phyloP scores from a whole-genome alignment of 2,797 vertebrate genomes.

The Silurus lanzhouensis region DNA sequence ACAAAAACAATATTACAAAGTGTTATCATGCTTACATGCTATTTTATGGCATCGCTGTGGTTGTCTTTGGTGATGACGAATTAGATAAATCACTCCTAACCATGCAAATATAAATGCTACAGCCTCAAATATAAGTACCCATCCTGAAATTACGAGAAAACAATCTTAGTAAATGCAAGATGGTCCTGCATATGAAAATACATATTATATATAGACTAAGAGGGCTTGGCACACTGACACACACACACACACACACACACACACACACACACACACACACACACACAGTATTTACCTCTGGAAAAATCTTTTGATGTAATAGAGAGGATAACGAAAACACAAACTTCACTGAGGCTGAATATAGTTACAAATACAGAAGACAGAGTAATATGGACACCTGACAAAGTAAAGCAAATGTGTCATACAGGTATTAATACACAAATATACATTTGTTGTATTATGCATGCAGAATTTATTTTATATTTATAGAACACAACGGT shows the following conservation, averaged over 20 bases:
- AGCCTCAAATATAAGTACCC: background rate
- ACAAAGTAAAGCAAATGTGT: background rate
- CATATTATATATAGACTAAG: too few relatives aligned
- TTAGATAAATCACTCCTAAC: background rate
- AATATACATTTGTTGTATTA: background rate
- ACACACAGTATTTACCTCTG: background rate
- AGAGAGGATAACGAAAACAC: background rate
- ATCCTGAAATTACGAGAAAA: background rate
- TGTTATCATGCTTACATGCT: slow-evolving; percentile 9
- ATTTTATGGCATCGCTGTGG: background rate
- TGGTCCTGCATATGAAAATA: too few relatives aligned
- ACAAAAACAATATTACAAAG: too few relatives aligned
- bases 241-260: too few relatives aligned
- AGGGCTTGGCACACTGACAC: too few relatives aligned
- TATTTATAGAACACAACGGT: too few relatives aligned
- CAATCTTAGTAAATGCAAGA: too few relatives aligned
- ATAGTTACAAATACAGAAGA: background rate
- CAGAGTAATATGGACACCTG: background rate
- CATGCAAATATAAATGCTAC: background rate
- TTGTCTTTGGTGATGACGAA: background rate
- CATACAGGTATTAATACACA: background rate
- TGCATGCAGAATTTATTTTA: too few relatives aligned
- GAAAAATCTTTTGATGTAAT: background rate
- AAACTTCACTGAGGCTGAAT: background rate
- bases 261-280: too few relatives aligned